phyloP scores from a whole-genome alignment of 2,797 vertebrate species.

The Rhinatrema bivittatum region DNA sequence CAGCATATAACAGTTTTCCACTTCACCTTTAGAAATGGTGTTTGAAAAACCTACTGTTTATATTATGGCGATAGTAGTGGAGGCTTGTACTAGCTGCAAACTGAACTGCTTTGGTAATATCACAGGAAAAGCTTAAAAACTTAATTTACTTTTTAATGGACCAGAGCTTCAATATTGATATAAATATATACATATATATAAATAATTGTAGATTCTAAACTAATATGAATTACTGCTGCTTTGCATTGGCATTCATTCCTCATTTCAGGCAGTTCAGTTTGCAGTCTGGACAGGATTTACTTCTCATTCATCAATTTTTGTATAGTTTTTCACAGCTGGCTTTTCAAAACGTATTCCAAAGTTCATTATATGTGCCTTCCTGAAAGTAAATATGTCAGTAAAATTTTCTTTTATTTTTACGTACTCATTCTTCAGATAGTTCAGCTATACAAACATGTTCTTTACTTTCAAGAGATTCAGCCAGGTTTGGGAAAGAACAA shows the following conservation, averaged over 20 bases:
- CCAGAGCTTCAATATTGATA: constrained; percentile 5
- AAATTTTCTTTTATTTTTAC: constrained; percentile 46
- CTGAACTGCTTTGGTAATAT: background rate
- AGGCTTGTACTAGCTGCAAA: background rate
- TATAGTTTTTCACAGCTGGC: constrained; percentile 43
- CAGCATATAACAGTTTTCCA: background rate
- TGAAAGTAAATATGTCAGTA: constrained; percentile 48
- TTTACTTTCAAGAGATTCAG: constrained; percentile 32
- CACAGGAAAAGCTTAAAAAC: background rate
- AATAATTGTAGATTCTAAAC: constrained; percentile 23
- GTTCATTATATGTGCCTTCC: constrained; percentile 34
- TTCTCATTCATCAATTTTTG: constrained; percentile 40
- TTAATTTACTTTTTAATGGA: background rate
- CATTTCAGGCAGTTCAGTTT: constrained; percentile 18
- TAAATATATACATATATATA: constrained; percentile 19
- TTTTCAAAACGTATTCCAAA: constrained; percentile 54
- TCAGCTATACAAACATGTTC: constrained; percentile 34
- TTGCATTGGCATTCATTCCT: constrained; percentile 23
- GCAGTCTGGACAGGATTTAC: constrained; percentile 33
- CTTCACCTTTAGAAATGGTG: background rate
- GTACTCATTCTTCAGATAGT: constrained; percentile 29
- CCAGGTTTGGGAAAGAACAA: constrained; percentile 29
- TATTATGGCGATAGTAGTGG: background rate
- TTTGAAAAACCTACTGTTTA: constrained; percentile 16
- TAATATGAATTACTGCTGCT: constrained; percentile 23